A percentile compares a stretch with the other conserved stretches of the same genome.
phyloP scores from a whole-genome alignment of 1,140 invertebrate genomes.

The Eupristina koningsbergeri region DNA sequence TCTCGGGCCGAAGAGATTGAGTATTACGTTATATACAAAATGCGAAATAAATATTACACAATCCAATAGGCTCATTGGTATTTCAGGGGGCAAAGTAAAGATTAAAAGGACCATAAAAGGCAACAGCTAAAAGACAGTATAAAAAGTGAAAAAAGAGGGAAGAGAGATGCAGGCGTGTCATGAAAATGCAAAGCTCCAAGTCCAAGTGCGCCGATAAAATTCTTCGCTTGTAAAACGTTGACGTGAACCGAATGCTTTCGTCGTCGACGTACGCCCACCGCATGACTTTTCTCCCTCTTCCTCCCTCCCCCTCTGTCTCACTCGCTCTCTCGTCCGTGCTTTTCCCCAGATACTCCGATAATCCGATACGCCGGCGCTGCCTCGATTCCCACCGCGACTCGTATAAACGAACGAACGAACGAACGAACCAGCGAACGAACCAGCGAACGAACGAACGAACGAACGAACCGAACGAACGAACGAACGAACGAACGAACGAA shows the following conservation, averaged over 20 bases:
- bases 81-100: conserved; percentile 10
- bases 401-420: conserved; percentile 53
- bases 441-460: too few species aligned
- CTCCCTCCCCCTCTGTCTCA: conserved; percentile 28
- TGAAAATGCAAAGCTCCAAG: conserved; percentile 67
- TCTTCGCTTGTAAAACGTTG: conserved; percentile 69
- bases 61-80: not conserved
- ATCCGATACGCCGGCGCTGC: conserved; percentile 64
- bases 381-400: conserved; percentile 57
- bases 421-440: too few species aligned
- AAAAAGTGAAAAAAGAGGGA: not conserved
- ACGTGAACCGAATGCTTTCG: conserved; percentile 70
- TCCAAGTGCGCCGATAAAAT: conserved; percentile 70
- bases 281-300: conserved; percentile 28
- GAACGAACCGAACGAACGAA: too few species aligned
- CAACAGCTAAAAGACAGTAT: conserved; percentile 13
- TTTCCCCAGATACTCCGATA: conserved; percentile 63
- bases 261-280: conserved; percentile 52
- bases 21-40: not conserved
- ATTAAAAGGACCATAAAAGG: conserved; percentile 23
- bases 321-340: conserved; percentile 47
- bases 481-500: conserved; percentile 53
- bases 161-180: conserved; percentile 57
- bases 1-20: too few species aligned
- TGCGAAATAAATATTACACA: not conserved